A percentile compares a stretch with the other conserved stretches of the same genome.
Conservation (phyloP, 1,140 invertebrate genomes). For the Macrotrachela quadricornifera region DNA sequence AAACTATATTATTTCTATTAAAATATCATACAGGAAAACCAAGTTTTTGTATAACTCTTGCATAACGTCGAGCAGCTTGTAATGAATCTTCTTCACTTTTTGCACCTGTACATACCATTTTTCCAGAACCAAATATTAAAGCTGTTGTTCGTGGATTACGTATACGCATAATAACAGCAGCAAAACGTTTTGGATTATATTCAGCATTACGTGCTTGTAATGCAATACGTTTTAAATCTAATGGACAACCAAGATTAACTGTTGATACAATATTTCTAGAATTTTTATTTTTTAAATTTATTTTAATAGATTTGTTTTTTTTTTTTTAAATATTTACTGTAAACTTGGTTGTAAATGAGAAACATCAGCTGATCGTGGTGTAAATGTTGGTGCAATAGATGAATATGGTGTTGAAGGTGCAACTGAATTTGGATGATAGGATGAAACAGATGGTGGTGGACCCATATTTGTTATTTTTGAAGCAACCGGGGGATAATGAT, state of each 20-base stretch:
- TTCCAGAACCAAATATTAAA: conserved; percentile 93
- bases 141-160: conserved; percentile 92
- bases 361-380: no score
- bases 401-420: no score
- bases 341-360: no score
- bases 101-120: conserved; percentile 99
- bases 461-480: no score
- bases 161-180: conserved; percentile 98
- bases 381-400: no score
- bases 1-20: conserved; percentile 5
- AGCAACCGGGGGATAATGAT: no score
- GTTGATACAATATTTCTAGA: conserved; percentile 61
- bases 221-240: conserved; percentile 57
- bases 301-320: background rate
- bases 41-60: conserved; percentile 92
- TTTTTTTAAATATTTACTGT: background rate
- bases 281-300: background rate
- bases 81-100: conserved; percentile 95
- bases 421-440: no score
- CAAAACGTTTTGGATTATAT: conserved; percentile 99
- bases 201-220: conserved; percentile 96
- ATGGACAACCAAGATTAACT: conserved; percentile 67
- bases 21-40: conserved; percentile 57
- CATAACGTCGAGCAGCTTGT: conserved; percentile 90
- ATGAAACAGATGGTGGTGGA: no score